Base-by-base conservation (phyloP, 2,888 invertebrate species). In the Rhamphomyia laevipes region DNA sequence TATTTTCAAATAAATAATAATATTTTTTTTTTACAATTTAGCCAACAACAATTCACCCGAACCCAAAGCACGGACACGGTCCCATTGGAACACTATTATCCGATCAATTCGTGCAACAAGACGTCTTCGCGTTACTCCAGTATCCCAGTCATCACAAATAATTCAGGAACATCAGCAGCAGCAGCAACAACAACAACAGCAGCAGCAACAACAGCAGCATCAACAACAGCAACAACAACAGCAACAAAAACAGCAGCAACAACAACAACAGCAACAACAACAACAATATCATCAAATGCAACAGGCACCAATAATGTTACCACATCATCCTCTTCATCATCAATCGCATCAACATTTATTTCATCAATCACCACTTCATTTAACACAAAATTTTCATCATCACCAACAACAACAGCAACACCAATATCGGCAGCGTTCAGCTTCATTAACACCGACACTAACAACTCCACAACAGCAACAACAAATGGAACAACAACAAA, bases 1-100 rank as follows among this genome's bases (percentile, higher is more conserved):
- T 21, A 21, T 21, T 21, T 21, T 21, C 6, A 40, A 18, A 17
- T 41, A 13, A 18, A 17, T 21, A 17, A 11, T 41, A 41, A 11
- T 41, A 37, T 23, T 3, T 23, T 43, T 43, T 30, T 16, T n/a
- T 10, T 3, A 10, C 12, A 31, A 38, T 42, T 50, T 50, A 30
- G 35, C 7, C n/a, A 35, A 35, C 23, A 35, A 40, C 47, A 52
- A 41, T 49, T 52, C 37, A 42, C 49, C 49, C 51, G 54, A 54
- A 51, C 54, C 18, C 51, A 52, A 52, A 54, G 54, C 37, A 46
- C 51, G 49, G 54, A 54, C 47, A 46, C 49, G 47, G 48, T 54
- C 47, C 49, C 54, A 48, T 21, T 52, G 52, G 54, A 54, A 51
- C 21, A 43, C 30, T 45, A 42, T 41, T 31, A 47, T 50, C 35